Evolutionary conservation across 2,888 invertebrate genomes (phyloP).

Genomic region (Scaptomyza caliginosa): DNA sequence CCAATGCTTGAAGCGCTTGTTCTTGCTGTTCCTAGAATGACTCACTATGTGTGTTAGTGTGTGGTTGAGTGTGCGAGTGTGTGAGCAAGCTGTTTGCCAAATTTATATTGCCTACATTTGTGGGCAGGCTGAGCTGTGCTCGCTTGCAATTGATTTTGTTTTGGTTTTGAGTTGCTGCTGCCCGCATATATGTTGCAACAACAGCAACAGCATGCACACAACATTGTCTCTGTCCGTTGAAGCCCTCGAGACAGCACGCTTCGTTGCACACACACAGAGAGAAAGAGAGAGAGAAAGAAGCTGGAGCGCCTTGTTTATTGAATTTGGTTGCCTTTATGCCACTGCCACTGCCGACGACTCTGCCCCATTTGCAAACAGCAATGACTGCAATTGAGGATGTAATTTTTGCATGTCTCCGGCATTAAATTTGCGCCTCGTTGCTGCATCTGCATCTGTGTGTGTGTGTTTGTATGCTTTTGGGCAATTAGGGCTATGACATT

Average conservation of each 20-base stretch:
- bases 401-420: conserved; percentile 77
- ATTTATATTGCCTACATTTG: conserved; percentile 77
- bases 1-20: conserved; percentile 10
- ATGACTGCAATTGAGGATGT: conserved; percentile 69
- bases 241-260: conserved; percentile 49
- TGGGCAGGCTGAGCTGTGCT: conserved; percentile 28
- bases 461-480: not conserved
- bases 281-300: not conserved
- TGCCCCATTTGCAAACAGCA: conserved; percentile 3
- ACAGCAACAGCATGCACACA: conserved; percentile 47
- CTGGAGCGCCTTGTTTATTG: conserved; percentile 69
- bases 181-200: conserved; percentile 12
- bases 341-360: not conserved
- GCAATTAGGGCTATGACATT: conserved; percentile 71
- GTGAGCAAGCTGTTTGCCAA: conserved; percentile 57
- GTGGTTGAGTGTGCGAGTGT: conserved; percentile 6
- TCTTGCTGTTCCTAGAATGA: conserved; percentile 47
- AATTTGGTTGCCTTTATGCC: conserved; percentile 63
- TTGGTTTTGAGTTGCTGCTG: conserved; percentile 37
- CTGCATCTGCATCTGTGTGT: conserved; percentile 38
- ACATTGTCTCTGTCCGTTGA: conserved; percentile 55
- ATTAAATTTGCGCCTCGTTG: conserved; percentile 63
- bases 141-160: conserved; percentile 72
- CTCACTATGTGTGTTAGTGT: conserved; percentile 34
- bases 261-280: conserved; percentile 43